Conservation (phyloP, 2,888 invertebrate species). For the Gandaritis pyraliata region DNA sequence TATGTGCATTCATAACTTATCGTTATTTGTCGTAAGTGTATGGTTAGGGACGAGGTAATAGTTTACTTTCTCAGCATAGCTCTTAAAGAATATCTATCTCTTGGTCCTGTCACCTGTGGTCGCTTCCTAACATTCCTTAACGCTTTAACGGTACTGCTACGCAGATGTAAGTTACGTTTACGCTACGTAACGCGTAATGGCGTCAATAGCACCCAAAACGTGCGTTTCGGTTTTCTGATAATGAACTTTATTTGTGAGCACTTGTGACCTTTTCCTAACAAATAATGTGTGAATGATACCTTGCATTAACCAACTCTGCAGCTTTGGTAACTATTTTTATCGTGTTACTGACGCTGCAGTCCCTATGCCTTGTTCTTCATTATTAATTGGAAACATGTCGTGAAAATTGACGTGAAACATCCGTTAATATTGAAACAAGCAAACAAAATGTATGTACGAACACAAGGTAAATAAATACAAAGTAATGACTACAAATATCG, state of each 20-base stretch:
- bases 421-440: constrained; percentile 58
- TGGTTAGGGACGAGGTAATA: constrained; percentile 74
- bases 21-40: constrained; percentile 81
- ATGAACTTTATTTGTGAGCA: constrained; percentile 53
- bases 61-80: constrained; percentile 63
- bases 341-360: constrained; percentile 37
- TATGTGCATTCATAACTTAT: constrained; percentile 79
- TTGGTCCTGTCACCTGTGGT: constrained; percentile 73
- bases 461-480: constrained; percentile 38
- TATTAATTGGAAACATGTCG: constrained; percentile 42
- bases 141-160: no score
- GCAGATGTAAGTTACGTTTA: no score
- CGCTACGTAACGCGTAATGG: no score
- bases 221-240: constrained; percentile 66
- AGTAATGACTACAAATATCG: constrained; percentile 35
- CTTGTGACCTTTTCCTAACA: constrained; percentile 41
- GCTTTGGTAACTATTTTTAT: constrained; percentile 19
- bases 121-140: constrained; percentile 75
- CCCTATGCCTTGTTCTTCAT: constrained; percentile 37
- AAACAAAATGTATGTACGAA: constrained; percentile 66
- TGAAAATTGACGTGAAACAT: constrained; percentile 42
- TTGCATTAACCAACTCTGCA: constrained; percentile 42
- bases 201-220: no score
- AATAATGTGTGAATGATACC: constrained; percentile 50
- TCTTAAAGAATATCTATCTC: constrained; percentile 58